Conservation (phyloP, 2,113 vertebrate genomes). For the Rhynchopsitta pachyrhyncha region DNA sequence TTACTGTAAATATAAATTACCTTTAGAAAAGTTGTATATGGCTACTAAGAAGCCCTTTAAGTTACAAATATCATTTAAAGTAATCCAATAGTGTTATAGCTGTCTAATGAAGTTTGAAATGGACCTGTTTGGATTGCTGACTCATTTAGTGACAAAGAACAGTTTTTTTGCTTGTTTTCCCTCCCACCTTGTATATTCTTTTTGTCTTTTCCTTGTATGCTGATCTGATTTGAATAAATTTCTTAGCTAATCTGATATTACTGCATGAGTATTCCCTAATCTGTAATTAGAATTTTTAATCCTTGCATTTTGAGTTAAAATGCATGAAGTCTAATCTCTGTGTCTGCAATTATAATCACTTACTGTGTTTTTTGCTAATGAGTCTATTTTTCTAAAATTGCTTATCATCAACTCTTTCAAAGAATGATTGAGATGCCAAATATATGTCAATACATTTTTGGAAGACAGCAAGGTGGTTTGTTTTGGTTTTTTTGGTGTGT, state of each 20-base stretch:
- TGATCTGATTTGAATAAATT: not conserved
- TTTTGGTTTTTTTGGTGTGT: not conserved
- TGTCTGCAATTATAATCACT: constrained; percentile 1
- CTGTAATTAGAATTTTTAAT: constrained; percentile 62
- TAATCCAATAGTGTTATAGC: not conserved
- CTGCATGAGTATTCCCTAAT: constrained; percentile 46
- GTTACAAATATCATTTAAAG: not conserved
- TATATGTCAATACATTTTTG: not conserved
- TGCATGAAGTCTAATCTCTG: constrained; percentile 27
- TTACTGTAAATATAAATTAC: not conserved
- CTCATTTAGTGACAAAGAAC: not conserved
- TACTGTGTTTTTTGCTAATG: constrained; percentile 5
- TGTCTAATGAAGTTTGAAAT: not conserved
- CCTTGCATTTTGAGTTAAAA: constrained; percentile 45
- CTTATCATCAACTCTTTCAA: not conserved
- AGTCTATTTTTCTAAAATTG: not conserved
- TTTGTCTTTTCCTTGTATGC: not conserved
- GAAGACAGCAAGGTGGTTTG: not conserved
- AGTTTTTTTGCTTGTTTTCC: not conserved
- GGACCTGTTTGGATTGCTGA: not conserved
- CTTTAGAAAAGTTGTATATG: not conserved
- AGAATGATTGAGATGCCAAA: not conserved
- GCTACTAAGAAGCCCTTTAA: not conserved
- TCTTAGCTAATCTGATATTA: constrained; percentile 23
- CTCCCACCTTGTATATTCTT: not conserved